Evolutionary conservation across 2,888 invertebrate species (phyloP), one percentile per base, ranked within the genome.

Genomic region (Homarus gammarus): DNA sequence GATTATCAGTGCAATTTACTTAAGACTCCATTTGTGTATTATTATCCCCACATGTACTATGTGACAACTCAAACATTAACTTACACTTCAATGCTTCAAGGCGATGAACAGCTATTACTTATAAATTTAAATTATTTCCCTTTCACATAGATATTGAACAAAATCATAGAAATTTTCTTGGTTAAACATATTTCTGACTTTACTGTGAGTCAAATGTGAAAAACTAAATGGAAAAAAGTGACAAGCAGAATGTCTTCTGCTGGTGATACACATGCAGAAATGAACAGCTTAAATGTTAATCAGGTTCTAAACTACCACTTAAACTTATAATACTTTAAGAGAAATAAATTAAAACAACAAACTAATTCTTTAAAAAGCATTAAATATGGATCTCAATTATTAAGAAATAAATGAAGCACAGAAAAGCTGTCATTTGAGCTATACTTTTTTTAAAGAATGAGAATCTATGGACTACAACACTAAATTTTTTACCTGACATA

Each of bases 291-390:
- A 5, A 44, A 5, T 44, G 15, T 27, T 6, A 27, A 64, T 3
- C 10, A 64, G 5, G 27, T 64, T 64, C 64, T 64, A 64, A 27
- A 64, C 64, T 64, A 64, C 56, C 22, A 56, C 18, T 18, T 3
- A 22, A 64, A 27, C 64, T 64, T 27, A 44, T 44, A 64, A 64
- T 64, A 27, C 27, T 56, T 64, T 64, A n/a, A 27, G 27, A 27
- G 64, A 64, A 64, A 27, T 27, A 64, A 64, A 64, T 64, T 27
- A 64, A 64, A 56, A 56, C n/a, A n/a, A n/a, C n/a, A n/a, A n/a
- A n/a, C n/a, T n/a, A n/a, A 22, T 12, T 22, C 56, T 64, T 64
- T 64, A n/a, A 18, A 27, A 64, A 27, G 64, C 15, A 22, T 27
- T 27, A 27, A 64, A 12, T 18, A 56, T 18, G 18, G 22, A 56